A percentile compares a stretch with the other conserved stretches of the same genome.
These are phyloP conservation scores for Drosophila subsilvestris DNA, from an alignment of 2,888 invertebrate species.

Conservation along the genomic window DNA sequence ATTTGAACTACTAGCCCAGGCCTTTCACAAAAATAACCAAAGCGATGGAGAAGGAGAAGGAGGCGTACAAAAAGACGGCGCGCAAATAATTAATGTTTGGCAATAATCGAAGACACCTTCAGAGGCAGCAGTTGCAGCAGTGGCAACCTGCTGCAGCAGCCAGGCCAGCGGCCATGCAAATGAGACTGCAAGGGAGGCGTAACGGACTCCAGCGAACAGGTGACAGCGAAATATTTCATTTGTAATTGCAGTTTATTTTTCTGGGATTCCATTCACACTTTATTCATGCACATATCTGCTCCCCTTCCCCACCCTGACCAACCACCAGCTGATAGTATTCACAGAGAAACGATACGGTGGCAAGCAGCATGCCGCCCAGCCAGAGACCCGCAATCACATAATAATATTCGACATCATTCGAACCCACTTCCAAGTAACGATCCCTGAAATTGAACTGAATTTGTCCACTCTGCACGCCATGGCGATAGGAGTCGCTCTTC, in stretches of 20 bases:
- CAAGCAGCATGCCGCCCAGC: constrained; percentile 49
- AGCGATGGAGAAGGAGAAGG: constrained; percentile 39
- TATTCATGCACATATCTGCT: not conserved
- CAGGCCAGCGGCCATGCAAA: constrained; percentile 68
- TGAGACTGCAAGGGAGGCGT: constrained; percentile 59
- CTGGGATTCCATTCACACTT: constrained; percentile 1
- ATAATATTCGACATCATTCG: constrained; percentile 63
- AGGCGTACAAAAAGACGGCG: constrained; percentile 53
- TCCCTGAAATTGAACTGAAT: constrained; percentile 48
- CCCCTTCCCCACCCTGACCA: too few relatives aligned
- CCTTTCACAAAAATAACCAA: constrained; percentile 66
- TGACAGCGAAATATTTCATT: constrained; percentile 31
- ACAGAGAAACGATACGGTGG: constrained; percentile 30
- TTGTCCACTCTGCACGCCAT: constrained; percentile 61
- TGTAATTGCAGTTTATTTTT: constrained; percentile 28
- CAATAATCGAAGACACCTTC: constrained; percentile 81
- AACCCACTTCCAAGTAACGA: constrained; percentile 50
- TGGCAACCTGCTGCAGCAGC: constrained; percentile 23
- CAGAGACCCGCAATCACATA: constrained; percentile 42
- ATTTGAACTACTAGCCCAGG: constrained; percentile 75
- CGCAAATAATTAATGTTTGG: constrained; percentile 80
- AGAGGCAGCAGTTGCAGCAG: constrained; percentile 31
- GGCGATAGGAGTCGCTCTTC: constrained; percentile 54
- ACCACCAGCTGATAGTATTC: constrained; percentile 30
- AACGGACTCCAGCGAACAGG: constrained; percentile 3